These are phyloP conservation scores for Drosophila meridiana DNA, from an alignment of 2,888 invertebrate genomes.

Conservation along the genomic window DNA sequence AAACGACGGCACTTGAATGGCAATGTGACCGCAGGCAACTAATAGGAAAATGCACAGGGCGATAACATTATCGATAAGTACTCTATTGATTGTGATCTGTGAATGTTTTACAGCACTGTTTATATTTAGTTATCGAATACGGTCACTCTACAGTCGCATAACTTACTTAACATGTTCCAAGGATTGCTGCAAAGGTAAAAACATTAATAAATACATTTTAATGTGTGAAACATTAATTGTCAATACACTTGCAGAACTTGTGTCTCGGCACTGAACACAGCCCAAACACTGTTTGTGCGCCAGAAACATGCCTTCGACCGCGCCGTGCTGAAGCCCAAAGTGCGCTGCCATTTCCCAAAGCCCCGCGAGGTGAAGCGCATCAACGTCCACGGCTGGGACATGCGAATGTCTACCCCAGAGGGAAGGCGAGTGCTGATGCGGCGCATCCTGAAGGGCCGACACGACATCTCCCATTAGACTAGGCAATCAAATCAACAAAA, in stretches of 20 bases:
- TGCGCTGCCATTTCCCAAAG: slow-evolving; percentile 88
- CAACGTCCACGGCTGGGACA: slow-evolving; percentile 89
- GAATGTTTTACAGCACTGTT: slow-evolving; percentile 23
- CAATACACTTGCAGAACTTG: slow-evolving; percentile 52
- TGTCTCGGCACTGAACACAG: slow-evolving; percentile 49
- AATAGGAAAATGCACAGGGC: slow-evolving; percentile 28
- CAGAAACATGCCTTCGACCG: slow-evolving; percentile 82
- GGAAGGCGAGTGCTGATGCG: slow-evolving; percentile 91
- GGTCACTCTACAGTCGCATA: slow-evolving; percentile 23
- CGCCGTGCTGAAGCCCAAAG: slow-evolving; percentile 77
- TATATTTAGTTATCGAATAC: background rate
- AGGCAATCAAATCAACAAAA: slow-evolving; percentile 7
- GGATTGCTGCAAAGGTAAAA: slow-evolving; percentile 71
- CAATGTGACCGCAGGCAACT: slow-evolving; percentile 52
- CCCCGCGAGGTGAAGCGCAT: slow-evolving; percentile 91
- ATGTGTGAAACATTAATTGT: slow-evolving; percentile 15
- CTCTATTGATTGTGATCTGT: background rate
- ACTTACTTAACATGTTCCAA: slow-evolving; percentile 74
- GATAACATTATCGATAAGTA: slow-evolving; percentile 12
- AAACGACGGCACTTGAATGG: slow-evolving; percentile 68
- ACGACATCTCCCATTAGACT: slow-evolving; percentile 88
- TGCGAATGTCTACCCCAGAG: slow-evolving; percentile 88
- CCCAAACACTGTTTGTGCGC: slow-evolving; percentile 67
- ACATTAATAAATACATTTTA: background rate
- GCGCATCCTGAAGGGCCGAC: slow-evolving; percentile 90